Conservation (phyloP, 1,140 invertebrate genomes). For the Hirudo medicinalis region DNA sequence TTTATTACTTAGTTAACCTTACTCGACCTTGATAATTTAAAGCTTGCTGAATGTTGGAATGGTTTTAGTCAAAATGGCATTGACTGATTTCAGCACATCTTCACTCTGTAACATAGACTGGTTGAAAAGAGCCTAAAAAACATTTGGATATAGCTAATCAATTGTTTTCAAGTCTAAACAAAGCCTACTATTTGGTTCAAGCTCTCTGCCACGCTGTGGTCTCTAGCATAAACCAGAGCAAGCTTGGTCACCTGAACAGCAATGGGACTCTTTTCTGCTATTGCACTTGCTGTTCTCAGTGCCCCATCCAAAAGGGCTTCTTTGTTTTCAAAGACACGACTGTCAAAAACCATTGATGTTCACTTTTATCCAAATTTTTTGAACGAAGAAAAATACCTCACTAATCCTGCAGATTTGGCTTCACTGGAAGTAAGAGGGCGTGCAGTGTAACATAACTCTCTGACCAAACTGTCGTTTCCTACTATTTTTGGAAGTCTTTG, state of each 20-base stretch:
- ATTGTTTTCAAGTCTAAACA: slow-evolving; percentile 9
- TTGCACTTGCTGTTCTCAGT: slow-evolving; percentile 55
- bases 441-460: slow-evolving; percentile 75
- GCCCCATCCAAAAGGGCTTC: slow-evolving; percentile 55
- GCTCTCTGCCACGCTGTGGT: slow-evolving; percentile 69
- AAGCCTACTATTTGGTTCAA: slow-evolving; percentile 68
- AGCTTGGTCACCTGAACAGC: slow-evolving; percentile 80
- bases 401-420: slow-evolving; percentile 47
- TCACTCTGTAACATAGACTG: slow-evolving; percentile 75
- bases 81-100: slow-evolving; percentile 67
- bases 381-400: slow-evolving; percentile 30
- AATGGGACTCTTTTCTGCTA: slow-evolving; percentile 81
- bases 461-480: slow-evolving; percentile 68
- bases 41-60: slow-evolving; percentile 37
- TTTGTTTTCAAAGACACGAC: slow-evolving; percentile 55
- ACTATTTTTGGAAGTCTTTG: slow-evolving; percentile 85
- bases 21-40: slow-evolving; percentile 23
- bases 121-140: slow-evolving; percentile 60
- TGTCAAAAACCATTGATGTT: slow-evolving; percentile 46
- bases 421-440: slow-evolving; percentile 67
- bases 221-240: slow-evolving; percentile 68
- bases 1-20: too few relatives aligned
- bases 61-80: slow-evolving; percentile 54
- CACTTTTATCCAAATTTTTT: slow-evolving; percentile 14
- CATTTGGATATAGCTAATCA: neutral